Evolutionary conservation across 2,797 vertebrate species (phyloP).

Genomic region (Acipenser transmontanus): DNA sequence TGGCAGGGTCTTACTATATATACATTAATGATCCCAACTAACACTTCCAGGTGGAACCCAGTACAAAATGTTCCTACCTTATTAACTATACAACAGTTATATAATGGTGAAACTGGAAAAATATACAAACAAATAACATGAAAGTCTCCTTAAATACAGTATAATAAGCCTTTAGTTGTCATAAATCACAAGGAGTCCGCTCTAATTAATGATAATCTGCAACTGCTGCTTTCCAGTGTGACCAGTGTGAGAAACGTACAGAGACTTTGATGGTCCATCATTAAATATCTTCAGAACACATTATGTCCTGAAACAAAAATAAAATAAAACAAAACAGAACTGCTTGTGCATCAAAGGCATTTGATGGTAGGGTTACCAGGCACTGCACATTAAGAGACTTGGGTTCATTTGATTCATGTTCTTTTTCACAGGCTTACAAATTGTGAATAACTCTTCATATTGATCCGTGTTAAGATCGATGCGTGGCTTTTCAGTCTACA

Average conservation of each 20-base stretch:
- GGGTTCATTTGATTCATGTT: slow-evolving; percentile 27
- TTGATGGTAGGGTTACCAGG: slow-evolving; percentile 26
- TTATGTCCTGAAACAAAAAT: slow-evolving; percentile 21
- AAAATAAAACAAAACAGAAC: slow-evolving; percentile 20
- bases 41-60: too few species aligned
- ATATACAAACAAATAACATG: too few species aligned
- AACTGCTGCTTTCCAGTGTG: slow-evolving; percentile 18
- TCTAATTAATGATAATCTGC: slow-evolving; percentile 31
- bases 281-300: slow-evolving; percentile 16
- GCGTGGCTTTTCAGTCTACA: neutral
- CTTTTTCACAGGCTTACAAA: slow-evolving; percentile 30
- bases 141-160: too few species aligned
- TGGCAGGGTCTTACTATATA: too few species aligned
- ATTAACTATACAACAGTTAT: too few species aligned
- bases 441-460: slow-evolving; percentile 28
- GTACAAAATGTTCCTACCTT: too few species aligned
- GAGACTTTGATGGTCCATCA: slow-evolving; percentile 21
- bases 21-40: too few species aligned
- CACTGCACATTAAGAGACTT: slow-evolving; percentile 19
- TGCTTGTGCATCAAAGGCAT: slow-evolving; percentile 27
- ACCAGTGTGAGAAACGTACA: slow-evolving; percentile 25
- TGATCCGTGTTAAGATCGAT: slow-evolving; percentile 17
- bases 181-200: neutral
- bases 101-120: too few species aligned
- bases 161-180: too few species aligned